A percentile compares a stretch with the other conserved stretches of the same genome.
Evolutionary conservation across 2,797 vertebrate species (phyloP).

Genomic region (Sebastes goodei): DNA sequence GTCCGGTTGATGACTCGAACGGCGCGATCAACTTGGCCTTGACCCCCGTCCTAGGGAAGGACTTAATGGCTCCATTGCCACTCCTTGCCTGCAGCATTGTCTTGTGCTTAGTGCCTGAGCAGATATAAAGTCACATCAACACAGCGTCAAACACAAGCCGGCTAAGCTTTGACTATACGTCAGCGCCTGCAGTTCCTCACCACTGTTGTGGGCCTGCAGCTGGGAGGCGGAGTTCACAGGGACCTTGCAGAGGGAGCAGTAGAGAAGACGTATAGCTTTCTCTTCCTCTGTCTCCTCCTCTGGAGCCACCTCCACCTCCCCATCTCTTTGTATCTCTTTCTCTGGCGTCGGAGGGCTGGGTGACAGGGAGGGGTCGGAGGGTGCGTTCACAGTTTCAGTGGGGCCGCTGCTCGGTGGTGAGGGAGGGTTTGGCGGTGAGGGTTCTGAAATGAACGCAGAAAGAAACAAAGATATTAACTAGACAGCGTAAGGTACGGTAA

Average conservation of each 20-base stretch:
- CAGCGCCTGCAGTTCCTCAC: constrained; percentile 78
- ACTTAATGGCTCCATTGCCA: constrained; percentile 95
- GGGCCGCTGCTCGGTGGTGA: constrained; percentile 74
- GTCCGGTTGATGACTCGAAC: constrained; percentile 86
- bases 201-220: constrained; percentile 97
- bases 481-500: not conserved
- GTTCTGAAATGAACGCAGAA: constrained; percentile 25
- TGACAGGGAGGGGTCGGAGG: constrained; percentile 62
- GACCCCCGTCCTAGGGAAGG: constrained; percentile 93
- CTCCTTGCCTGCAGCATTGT: constrained; percentile 97
- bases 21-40: constrained; percentile 87
- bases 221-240: constrained; percentile 98
- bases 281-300: constrained; percentile 91
- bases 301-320: constrained; percentile 68
- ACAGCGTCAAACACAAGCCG: not conserved
- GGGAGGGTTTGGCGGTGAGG: constrained; percentile 59
- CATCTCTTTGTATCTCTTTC: constrained; percentile 69
- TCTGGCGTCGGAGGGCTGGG: constrained; percentile 27
- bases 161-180: not conserved
- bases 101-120: constrained; percentile 96
- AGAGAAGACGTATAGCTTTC: constrained; percentile 93
- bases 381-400: constrained; percentile 76
- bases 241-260: constrained; percentile 98
- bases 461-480: not conserved
- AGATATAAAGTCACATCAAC: constrained; percentile 3